Percentiles rank a stretch among this genome's conserved stretches.
phyloP scores from a whole-genome alignment of 2,797 vertebrate genomes.

The Myioborus miniatus region DNA sequence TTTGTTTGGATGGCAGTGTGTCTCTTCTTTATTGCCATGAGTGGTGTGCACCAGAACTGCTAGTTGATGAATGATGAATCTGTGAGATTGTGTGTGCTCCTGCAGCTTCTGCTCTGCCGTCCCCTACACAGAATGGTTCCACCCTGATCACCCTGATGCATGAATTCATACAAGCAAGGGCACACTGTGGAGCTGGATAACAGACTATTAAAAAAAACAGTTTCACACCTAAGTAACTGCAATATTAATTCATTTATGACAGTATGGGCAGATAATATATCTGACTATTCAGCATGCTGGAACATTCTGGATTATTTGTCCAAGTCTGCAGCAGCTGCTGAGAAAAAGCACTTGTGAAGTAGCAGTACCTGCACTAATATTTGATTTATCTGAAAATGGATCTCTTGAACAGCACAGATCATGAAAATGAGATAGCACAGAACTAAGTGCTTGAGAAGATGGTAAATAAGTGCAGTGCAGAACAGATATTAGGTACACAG shows the following conservation, averaged over 20 bases:
- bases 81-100: background rate
- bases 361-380: background rate
- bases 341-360: background rate
- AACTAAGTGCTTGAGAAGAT: background rate
- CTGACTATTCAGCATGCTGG: background rate
- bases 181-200: background rate
- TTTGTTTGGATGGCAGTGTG: background rate
- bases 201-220: background rate
- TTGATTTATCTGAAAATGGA: background rate
- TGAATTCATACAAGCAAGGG: background rate
- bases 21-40: background rate
- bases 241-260: background rate
- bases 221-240: background rate
- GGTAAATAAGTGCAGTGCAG: background rate
- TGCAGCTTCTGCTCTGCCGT: background rate
- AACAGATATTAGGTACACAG: background rate
- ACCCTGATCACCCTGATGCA: fast-evolving
- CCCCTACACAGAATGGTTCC: fast-evolving
- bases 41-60: background rate
- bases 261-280: background rate
- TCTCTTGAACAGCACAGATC: background rate
- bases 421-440: background rate
- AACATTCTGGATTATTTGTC: background rate
- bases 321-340: background rate
- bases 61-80: background rate